Base-by-base conservation (phyloP, 2,113 vertebrate species). In the Heteronetta atricapilla region DNA sequence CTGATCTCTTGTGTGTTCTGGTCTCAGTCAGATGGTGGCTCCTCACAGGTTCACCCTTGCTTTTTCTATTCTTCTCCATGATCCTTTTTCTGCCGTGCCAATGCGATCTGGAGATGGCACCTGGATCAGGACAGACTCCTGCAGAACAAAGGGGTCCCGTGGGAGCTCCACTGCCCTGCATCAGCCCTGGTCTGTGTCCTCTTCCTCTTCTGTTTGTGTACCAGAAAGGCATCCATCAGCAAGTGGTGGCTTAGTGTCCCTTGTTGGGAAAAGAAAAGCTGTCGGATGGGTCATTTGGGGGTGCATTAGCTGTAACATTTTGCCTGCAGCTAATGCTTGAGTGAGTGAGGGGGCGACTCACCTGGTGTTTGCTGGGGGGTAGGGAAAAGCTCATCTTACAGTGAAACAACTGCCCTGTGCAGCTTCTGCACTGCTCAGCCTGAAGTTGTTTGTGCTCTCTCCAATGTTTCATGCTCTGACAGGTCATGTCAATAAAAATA, bases 51-150 rank as follows among this genome's bases (percentile, higher is more conserved):
- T 13, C 68, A 72, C 21, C 34, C 31, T 28, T 70, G 34, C 22
- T 48, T 6, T 13, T 46, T 55, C 40, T 56, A 2, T 29, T 40
- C 36, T 28, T 25, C 48, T 84, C 40, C 4, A 0, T 31, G 16
- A n/a, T 62, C 21, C 20, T 63, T 46, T 38, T 63, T 55, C 40
- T 19, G 22, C 34, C 3, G 0, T 58, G 64, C 40, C 0, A 0
- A 10, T 40, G 73, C 34, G 13, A n/a, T 78, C 50, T 70, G 40
- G 56, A 48, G 0, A 0, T 28, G 50, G 31, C 13, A 70, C 26
- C 50, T 14, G 15, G 44, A 36, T 44, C 36, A 25, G 60, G 11
- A 11, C 36, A 67, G 34, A 25, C 8, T 69, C 13, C 56, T 23
- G 36, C n/a, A 52, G 59, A 21, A 26, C 31, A 67, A 44, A 67